Percentiles rank a stretch among this genome's conserved stretches.
Evolutionary conservation across 2,113 vertebrate genomes (phyloP).

Genomic region (Panthera tigris): DNA sequence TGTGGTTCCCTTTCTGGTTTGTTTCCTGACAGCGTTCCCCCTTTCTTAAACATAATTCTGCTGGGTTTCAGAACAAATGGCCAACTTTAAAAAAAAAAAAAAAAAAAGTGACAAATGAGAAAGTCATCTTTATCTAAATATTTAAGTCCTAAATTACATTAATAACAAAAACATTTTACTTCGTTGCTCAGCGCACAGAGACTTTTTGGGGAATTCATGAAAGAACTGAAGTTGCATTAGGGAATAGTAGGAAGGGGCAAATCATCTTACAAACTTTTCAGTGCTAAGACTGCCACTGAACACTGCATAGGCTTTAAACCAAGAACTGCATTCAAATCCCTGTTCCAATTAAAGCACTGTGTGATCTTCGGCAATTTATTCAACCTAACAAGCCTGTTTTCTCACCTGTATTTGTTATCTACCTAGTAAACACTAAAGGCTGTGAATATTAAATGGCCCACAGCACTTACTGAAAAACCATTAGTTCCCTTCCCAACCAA

Average conservation of each 20-base stretch:
- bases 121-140: background rate
- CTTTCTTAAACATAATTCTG: background rate
- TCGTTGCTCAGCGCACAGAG: background rate
- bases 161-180: background rate
- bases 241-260: background rate
- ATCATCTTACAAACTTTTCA: background rate
- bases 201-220: background rate
- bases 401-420: background rate
- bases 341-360: background rate
- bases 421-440: background rate
- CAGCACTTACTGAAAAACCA: background rate
- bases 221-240: background rate
- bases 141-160: background rate
- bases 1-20: background rate
- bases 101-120: background rate
- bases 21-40: background rate
- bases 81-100: background rate
- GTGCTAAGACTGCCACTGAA: background rate
- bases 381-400: background rate
- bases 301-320: background rate
- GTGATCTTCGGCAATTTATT: background rate
- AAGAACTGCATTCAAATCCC: background rate
- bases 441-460: background rate
- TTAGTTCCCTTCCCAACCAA: background rate
- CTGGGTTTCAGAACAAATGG: background rate